These are phyloP conservation scores for Agapornis roseicollis DNA, from an alignment of 2,113 vertebrate genomes.

Conservation along the genomic window DNA sequence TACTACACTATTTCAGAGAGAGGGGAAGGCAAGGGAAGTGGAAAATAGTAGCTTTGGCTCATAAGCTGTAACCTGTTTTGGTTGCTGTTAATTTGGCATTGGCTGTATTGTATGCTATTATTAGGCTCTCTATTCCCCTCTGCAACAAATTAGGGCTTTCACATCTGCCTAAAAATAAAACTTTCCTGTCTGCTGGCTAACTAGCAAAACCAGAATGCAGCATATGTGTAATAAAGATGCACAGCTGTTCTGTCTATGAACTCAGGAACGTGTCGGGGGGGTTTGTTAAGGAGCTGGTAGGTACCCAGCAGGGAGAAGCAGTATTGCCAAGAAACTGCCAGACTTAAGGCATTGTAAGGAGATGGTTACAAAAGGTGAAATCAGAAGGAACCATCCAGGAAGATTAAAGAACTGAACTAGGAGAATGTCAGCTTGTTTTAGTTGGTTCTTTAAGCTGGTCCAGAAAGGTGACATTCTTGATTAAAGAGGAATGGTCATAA, in stretches of 20 bases:
- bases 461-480: not conserved
- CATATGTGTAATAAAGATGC: constrained; percentile 67
- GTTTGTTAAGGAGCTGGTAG: not conserved
- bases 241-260: constrained; percentile 68
- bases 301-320: not conserved
- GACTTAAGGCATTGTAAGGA: not conserved
- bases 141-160: constrained; percentile 70
- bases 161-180: constrained; percentile 74
- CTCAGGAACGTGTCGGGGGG: not conserved
- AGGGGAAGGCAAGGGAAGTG: not conserved
- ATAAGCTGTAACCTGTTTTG: constrained; percentile 54
- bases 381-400: not conserved
- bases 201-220: constrained; percentile 42
- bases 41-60: constrained; percentile 58
- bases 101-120: constrained; percentile 43
- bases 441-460: not conserved
- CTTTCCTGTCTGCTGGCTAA: constrained; percentile 63
- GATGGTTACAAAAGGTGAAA: not conserved
- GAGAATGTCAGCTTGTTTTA: not conserved
- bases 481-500: not conserved
- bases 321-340: not conserved
- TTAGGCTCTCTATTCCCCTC: constrained; percentile 46
- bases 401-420: not conserved
- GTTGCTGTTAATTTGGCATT: constrained; percentile 38
- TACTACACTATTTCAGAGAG: not conserved